Evolutionary conservation across 2,888 invertebrate species (phyloP), one percentile per base, ranked within the genome.

Genomic region (Temnothorax unifasciatus): DNA sequence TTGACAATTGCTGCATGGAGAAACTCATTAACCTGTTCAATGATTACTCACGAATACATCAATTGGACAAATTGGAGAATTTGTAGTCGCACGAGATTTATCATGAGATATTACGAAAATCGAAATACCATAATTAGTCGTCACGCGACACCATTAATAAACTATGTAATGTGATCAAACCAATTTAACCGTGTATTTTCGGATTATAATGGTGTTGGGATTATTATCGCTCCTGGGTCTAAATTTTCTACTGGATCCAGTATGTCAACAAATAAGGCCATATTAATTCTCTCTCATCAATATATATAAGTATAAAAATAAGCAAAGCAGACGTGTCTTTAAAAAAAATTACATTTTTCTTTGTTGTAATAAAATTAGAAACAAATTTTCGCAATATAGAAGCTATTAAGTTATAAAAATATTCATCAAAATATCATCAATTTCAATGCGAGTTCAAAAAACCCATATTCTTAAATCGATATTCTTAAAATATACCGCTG

Each of bases 11-110:
- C 4, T 59, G 21, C 44, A 59, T 71, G 71, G 38, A 50, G 44
- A 79, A 81, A 73, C 73, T 81, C 73, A 81, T 81, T 81, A 81
- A 81, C 59, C 57, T 59, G 59, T 34, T 59, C 79, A 81, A 73
- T 73, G 73, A 81, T 71, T 73, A 81, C 59, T 79, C 71, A 59
- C n/a, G 71, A 34, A 71, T 71, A 18, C 71, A 71, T 79, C 79
- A 79, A 47, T 59, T 73, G 44, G 44, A 73, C 57, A 73, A 81
- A 81, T 81, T 59, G 13, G 47, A 73, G 73, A 47, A 81, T 73
- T 81, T 81, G 47, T 81, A 81, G 79, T 73, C 18, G 57, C 38
- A 18, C 21, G 79, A 81, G 79, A 73, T 81, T 81, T 71, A 71
- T 79, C 71, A 38, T 18, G 79, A 71, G 71, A 71, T 73, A 81